phyloP scores from a whole-genome alignment of 1,140 invertebrate species.

The Centruroides sculpturatus region DNA sequence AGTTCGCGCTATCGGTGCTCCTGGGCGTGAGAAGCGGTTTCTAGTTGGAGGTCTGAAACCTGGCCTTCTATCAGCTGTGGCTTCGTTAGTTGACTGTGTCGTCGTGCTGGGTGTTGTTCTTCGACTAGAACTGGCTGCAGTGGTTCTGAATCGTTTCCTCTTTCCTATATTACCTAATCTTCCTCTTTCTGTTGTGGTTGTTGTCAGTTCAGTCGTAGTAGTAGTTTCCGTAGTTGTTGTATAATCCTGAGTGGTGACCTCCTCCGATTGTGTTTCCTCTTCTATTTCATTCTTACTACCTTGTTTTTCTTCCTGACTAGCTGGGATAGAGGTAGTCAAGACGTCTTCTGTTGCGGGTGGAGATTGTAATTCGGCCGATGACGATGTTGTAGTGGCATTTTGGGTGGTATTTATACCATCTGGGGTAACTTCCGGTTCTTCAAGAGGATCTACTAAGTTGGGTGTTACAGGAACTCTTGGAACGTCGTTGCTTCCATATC shows the following conservation, averaged over 20 bases:
- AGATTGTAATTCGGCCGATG: neutral
- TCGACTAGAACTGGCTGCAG: too few species aligned
- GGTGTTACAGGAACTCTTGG: constrained; percentile 8
- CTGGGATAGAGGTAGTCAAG: neutral
- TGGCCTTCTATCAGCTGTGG: too few species aligned
- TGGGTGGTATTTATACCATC: neutral
- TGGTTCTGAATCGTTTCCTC: too few species aligned
- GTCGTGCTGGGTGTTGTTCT: too few species aligned
- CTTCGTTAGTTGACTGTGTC: too few species aligned
- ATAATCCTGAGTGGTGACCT: neutral
- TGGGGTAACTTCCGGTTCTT: too few species aligned
- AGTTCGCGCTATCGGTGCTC: too few species aligned
- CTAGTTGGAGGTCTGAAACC: too few species aligned
- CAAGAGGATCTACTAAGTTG: neutral
- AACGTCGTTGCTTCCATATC: constrained; percentile 11
- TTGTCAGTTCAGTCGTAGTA: neutral
- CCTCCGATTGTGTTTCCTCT: too few species aligned
- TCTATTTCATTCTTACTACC: too few species aligned
- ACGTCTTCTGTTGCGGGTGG: neutral
- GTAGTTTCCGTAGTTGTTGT: neutral
- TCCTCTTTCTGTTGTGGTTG: neutral
- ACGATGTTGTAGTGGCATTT: neutral
- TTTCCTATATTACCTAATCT: too few species aligned
- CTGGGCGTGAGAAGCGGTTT: too few species aligned
- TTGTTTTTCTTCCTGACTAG: neutral